These are phyloP conservation scores for Melanotaenia parkinsoni DNA, from an alignment of 2,797 vertebrate species.

Conservation along the genomic window DNA sequence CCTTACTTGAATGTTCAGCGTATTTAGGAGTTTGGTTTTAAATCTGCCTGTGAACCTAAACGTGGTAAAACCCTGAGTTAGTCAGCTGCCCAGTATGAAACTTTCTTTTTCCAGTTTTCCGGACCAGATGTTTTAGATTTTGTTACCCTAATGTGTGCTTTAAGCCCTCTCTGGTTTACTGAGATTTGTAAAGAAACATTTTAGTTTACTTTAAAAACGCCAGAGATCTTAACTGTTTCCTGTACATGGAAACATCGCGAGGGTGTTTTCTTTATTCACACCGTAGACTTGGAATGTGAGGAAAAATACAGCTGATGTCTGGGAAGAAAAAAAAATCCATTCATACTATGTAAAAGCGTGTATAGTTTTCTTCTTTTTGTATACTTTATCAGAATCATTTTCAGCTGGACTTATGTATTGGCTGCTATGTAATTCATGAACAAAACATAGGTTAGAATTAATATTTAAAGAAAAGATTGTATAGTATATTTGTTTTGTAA, in stretches of 20 bases:
- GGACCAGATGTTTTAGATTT: slow-evolving; percentile 56
- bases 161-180: slow-evolving; percentile 55
- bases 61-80: slow-evolving; percentile 69
- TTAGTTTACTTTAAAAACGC: slow-evolving; percentile 77
- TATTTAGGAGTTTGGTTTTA: slow-evolving; percentile 90
- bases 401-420: slow-evolving; percentile 98
- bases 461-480: slow-evolving; percentile 99
- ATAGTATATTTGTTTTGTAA: slow-evolving; percentile 99
- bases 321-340: slow-evolving; percentile 86
- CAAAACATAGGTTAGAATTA: slow-evolving; percentile 99
- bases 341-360: slow-evolving; percentile 95
- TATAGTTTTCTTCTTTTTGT: slow-evolving; percentile 92
- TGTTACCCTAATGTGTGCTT: slow-evolving; percentile 54
- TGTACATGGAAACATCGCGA: slow-evolving; percentile 50
- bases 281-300: slow-evolving; percentile 92
- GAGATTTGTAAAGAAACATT: slow-evolving; percentile 58
- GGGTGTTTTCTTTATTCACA: slow-evolving; percentile 82
- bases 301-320: slow-evolving; percentile 86
- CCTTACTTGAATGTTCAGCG: slow-evolving; percentile 97
- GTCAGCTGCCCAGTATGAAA: slow-evolving; percentile 70
- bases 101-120: slow-evolving; percentile 56
- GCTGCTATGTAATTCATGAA: slow-evolving; percentile 99
- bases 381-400: slow-evolving; percentile 95
- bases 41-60: slow-evolving; percentile 84
- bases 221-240: slow-evolving; percentile 72